A percentile compares a stretch with the other conserved stretches of the same genome.
phyloP scores from a whole-genome alignment of 2,797 vertebrate genomes.

The Trachops cirrhosus region DNA sequence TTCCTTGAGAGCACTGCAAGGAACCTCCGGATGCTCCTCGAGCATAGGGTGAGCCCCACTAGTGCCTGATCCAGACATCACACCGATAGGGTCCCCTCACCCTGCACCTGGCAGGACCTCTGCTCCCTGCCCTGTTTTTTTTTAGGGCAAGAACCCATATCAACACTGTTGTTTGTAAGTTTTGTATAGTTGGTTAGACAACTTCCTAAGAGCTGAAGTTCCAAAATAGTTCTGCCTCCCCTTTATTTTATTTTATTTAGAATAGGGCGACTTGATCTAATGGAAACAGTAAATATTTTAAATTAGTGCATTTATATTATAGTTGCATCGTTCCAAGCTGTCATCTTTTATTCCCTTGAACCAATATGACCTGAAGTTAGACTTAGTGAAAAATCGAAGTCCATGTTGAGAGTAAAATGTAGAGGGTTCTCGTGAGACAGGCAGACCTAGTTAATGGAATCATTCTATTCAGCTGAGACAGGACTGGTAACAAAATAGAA shows the following conservation, averaged over 20 bases:
- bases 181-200: not conserved
- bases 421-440: not conserved
- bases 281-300: not conserved
- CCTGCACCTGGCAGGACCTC: accelerated
- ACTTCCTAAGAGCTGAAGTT: not conserved
- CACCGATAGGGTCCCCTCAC: not conserved
- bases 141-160: accelerated
- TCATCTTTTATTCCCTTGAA: not conserved
- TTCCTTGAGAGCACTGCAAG: accelerated
- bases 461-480: not conserved
- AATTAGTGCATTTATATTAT: not conserved
- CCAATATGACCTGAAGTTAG: not conserved
- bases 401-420: not conserved
- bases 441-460: not conserved
- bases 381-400: not conserved
- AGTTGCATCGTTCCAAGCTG: not conserved
- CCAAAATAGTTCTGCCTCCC: not conserved
- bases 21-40: accelerated
- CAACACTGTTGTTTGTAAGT: not conserved
- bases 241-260: not conserved
- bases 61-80: accelerated
- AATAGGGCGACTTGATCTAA: not conserved
- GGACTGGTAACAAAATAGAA: not conserved
- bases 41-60: not conserved
- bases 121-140: not conserved